A percentile compares a stretch with the other conserved stretches of the same genome.
phyloP scores from a whole-genome alignment of 2,797 vertebrate genomes.

The Xerus rutilus region DNA sequence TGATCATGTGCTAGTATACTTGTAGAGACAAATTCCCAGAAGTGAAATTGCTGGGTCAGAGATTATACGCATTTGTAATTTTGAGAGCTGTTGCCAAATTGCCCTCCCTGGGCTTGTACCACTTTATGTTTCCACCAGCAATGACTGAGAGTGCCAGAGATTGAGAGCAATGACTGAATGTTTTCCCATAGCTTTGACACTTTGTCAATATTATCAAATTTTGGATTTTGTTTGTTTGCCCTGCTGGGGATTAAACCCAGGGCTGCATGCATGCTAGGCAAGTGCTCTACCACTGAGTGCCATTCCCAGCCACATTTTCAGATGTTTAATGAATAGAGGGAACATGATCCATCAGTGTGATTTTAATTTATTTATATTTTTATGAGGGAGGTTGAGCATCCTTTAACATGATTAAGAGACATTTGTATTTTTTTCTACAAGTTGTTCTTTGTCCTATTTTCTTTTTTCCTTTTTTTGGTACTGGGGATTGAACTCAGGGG shows the following conservation, averaged over 20 bases:
- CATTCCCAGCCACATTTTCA: no score
- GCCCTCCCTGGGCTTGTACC: not conserved
- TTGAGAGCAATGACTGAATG: not conserved
- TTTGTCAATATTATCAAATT: not conserved
- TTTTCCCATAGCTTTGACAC: not conserved
- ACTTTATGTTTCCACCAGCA: not conserved
- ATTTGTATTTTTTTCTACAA: not conserved
- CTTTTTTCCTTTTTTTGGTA: no score
- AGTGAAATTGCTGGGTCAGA: not conserved
- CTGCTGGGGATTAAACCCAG: not conserved
- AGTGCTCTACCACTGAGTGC: not conserved
- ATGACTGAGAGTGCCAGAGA: not conserved
- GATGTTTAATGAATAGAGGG: not conserved
- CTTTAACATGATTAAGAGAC: not conserved
- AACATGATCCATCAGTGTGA: not conserved
- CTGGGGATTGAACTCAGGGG: no score
- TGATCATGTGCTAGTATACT: not conserved
- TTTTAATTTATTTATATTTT: conserved; percentile 20
- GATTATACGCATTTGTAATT: not conserved
- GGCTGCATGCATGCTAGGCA: not conserved
- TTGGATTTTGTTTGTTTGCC: not conserved
- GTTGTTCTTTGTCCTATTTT: not conserved
- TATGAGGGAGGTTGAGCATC: not conserved
- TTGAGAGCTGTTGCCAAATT: not conserved
- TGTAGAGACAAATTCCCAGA: not conserved